Evolutionary conservation across 2,888 invertebrate genomes (phyloP), one percentile per base, ranked within the genome.

Genomic region (Cataglyphis cursor): DNA sequence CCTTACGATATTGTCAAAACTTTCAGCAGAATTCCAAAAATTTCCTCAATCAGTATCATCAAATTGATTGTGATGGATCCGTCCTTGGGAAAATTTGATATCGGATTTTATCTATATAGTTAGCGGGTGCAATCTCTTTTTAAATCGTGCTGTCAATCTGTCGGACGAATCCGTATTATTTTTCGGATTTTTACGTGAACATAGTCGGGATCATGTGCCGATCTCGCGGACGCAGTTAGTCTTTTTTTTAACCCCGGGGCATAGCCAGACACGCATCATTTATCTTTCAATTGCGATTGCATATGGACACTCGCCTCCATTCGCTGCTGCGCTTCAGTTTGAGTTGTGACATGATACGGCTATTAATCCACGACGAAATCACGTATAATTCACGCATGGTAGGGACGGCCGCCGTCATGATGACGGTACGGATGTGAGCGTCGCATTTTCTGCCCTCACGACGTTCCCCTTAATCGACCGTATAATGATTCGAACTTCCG

Each of bases 281-380:
- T 83, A 89, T 87, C 87, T 88, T 65, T 61, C 83, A n/a, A 82
- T 81, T 81, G 51, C 78, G 82, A 87, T 83, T 74, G 85, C 88
- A 81, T 82, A 84, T 78, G 38, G 82, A 80, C 62, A 65, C 75
- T 70, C 66, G 88, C 57, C 72, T 87, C 51, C 75, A 15, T 41
- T 54, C 28, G 41, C 66, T 66, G 81, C 64, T 59, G 76, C 61
- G 70, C 75, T 78, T 61, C 59, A 54, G 64, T 28, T 61, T 62
- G 81, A 72, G 81, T 68, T 57, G 64, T 80, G 65, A 78, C 62
- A 70, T 48, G 85, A 89, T 62, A 66, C 83, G 73, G 61, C 84
- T 89, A 85, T 88, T 85, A 89, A 82, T 62, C 51, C n/a, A 51
- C 85, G 54, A 31, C 81, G 59, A 68, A 78, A 78, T 61, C 75